Conservation (phyloP, 1,140 invertebrate genomes). For the Drosophila pandora region DNA sequence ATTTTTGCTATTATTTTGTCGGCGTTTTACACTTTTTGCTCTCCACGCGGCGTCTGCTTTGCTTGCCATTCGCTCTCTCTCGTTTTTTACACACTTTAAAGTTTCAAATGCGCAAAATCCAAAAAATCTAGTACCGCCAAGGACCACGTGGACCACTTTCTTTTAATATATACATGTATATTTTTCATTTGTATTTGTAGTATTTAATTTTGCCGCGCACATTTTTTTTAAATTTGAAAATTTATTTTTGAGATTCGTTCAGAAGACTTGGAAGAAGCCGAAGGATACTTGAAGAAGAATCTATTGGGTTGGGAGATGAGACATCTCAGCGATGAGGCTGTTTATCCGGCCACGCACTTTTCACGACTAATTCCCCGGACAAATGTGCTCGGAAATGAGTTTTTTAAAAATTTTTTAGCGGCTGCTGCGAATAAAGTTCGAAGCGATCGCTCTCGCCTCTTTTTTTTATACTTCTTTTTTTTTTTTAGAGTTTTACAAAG, state of each 20-base stretch:
- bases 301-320: background rate
- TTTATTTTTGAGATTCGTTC: background rate
- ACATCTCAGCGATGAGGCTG: slow-evolving; percentile 36
- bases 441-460: slow-evolving; percentile 67
- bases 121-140: slow-evolving; percentile 38
- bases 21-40: slow-evolving; percentile 66
- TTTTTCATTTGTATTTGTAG: background rate
- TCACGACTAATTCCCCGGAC: slow-evolving; percentile 63
- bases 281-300: background rate
- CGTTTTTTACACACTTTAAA: slow-evolving; percentile 68
- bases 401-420: slow-evolving; percentile 55
- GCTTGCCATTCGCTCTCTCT: slow-evolving; percentile 22
- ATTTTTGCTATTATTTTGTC: slow-evolving; percentile 69
- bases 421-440: slow-evolving; percentile 57
- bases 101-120: slow-evolving; percentile 78
- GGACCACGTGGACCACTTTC: slow-evolving; percentile 37
- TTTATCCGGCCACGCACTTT: slow-evolving; percentile 67
- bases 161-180: slow-evolving; percentile 1
- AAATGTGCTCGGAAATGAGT: slow-evolving; percentile 42
- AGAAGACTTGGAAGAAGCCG: background rate
- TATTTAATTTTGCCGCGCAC: slow-evolving; percentile 27
- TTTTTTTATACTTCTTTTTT: slow-evolving; percentile 25
- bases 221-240: slow-evolving; percentile 15
- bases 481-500: slow-evolving; percentile 67
- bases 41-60: slow-evolving; percentile 38